Base-by-base conservation (phyloP, 2,113 vertebrate genomes). In the Kryptolebias marmoratus region DNA sequence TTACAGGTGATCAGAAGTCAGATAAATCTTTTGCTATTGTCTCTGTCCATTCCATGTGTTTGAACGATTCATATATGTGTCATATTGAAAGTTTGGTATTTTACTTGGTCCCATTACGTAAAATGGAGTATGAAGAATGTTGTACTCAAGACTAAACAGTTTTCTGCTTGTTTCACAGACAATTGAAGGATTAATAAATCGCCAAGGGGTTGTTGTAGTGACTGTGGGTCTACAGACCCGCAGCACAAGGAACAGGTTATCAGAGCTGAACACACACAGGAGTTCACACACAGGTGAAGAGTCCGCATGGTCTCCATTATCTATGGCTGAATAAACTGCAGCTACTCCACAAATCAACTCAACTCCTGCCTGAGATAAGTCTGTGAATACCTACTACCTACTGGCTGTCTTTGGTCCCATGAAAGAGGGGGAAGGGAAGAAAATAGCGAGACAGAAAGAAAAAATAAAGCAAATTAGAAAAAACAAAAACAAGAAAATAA, bases 201-300 rank as follows among this genome's bases (percentile, higher is more conserved):
- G 59, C 79, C 36, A 68, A 58, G 14, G 44, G 56, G 61, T 1
- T 47, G 69, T 18, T 54, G 58, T 15, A 15, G 66, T 47, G n/a
- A 59, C 5, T 54, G 72, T 48, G 64, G 49, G 47, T 72, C 30
- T 32, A 7, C 30, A 55, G 68, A 53, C 12, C 16, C 30, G 12
- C 31, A 44, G 30, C 45, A 62, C 39, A 2, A 32, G 32, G 60
- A 36, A 58, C 10, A 77, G 81, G 81, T 84, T 82, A 89, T 83
- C 86, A 65, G 73, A 58, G 64, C 64, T 72, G 30, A 78, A 50
- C 79, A 81, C 78, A 85, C 85, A 80, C 44, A 53, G 50, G 80
- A 80, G 91, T 84, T 91, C 89, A 91, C 67, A 69, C 62, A 64
- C 82, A 88, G 85, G 82, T 89, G 81, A 88, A 80, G 71, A 42